Conservation (phyloP, 2,113 vertebrate genomes). For the Centropristis striata region DNA sequence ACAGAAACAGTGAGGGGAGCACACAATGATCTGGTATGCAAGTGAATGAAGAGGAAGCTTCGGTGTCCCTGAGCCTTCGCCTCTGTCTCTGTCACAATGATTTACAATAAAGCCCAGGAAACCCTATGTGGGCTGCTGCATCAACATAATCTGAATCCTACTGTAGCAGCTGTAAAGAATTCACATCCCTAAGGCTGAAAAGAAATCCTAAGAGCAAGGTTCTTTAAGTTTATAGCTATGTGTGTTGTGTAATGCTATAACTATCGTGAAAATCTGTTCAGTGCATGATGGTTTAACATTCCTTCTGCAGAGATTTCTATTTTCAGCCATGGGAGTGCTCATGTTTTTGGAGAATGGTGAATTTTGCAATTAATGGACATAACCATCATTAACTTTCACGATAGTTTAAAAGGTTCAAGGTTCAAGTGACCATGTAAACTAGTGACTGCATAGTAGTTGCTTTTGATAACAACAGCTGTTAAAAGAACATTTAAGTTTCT, state of each 20-base stretch:
- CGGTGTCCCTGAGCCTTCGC: slow-evolving; percentile 52
- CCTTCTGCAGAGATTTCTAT: not conserved
- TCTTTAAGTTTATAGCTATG: slow-evolving; percentile 6
- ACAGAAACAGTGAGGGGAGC: slow-evolving; percentile 24
- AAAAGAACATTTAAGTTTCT: too few relatives aligned
- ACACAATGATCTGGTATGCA: slow-evolving; percentile 50
- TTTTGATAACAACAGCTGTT: too few relatives aligned
- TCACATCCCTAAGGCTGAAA: slow-evolving; percentile 36
- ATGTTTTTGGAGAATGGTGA: too few relatives aligned
- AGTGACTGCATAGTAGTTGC: too few relatives aligned
- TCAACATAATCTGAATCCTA: slow-evolving; percentile 71
- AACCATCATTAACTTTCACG: too few relatives aligned
- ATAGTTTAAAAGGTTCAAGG: too few relatives aligned
- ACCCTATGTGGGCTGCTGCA: slow-evolving; percentile 69
- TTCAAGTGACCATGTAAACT: too few relatives aligned
- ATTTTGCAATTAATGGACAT: too few relatives aligned
- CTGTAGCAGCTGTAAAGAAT: slow-evolving; percentile 53
- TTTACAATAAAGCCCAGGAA: slow-evolving; percentile 63
- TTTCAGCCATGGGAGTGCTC: too few relatives aligned
- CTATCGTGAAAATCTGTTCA: slow-evolving; percentile 13
- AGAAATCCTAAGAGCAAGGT: slow-evolving; percentile 11
- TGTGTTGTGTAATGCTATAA: slow-evolving; percentile 4
- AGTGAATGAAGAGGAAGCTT: slow-evolving; percentile 46
- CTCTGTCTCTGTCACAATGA: slow-evolving; percentile 65
- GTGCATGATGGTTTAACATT: not conserved